Evolutionary conservation across 2,888 invertebrate genomes (phyloP).

Genomic region (Microplitis deprimator): DNA sequence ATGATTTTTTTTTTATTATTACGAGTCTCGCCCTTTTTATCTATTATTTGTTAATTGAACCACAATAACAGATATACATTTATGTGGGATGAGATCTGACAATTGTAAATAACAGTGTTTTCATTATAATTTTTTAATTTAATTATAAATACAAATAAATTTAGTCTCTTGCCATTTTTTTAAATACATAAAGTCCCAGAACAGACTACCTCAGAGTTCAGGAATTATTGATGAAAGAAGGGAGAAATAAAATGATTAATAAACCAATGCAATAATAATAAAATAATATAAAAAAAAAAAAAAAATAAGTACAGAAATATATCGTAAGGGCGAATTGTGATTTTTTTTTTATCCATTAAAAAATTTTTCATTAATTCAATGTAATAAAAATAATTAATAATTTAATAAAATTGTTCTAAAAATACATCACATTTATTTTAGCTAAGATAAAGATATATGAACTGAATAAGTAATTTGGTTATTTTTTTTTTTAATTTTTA

Average conservation of each 20-base stretch:
- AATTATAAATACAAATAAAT: constrained; percentile 56
- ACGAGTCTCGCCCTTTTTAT: constrained; percentile 21
- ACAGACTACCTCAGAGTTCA: constrained; percentile 71
- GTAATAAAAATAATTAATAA: constrained; percentile 16
- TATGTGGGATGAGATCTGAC: constrained; percentile 49
- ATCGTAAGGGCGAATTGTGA: constrained; percentile 55
- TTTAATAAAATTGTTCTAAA: not conserved
- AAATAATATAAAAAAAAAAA: constrained; percentile 39
- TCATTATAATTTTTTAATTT: constrained; percentile 47
- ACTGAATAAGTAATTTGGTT: constrained; percentile 41
- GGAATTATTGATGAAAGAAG: constrained; percentile 68
- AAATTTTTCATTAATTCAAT: constrained; percentile 26
- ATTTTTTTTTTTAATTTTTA: constrained; percentile 38
- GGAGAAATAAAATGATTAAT: constrained; percentile 61
- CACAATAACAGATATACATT: not conserved
- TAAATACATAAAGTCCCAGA: constrained; percentile 66
- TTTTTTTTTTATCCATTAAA: constrained; percentile 21
- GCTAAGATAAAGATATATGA: not conserved
- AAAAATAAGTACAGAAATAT: constrained; percentile 52
- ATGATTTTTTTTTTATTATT: constrained; percentile 3
- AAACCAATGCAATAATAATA: constrained; percentile 69
- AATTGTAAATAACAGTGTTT: constrained; percentile 50
- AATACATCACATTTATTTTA: constrained; percentile 24
- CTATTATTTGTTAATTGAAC: constrained; percentile 4
- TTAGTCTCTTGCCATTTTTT: constrained; percentile 67